Evolutionary conservation across 2,113 vertebrate genomes (phyloP), one percentile per base, ranked within the genome.

Genomic region (Balaenoptera acutorostrata): DNA sequence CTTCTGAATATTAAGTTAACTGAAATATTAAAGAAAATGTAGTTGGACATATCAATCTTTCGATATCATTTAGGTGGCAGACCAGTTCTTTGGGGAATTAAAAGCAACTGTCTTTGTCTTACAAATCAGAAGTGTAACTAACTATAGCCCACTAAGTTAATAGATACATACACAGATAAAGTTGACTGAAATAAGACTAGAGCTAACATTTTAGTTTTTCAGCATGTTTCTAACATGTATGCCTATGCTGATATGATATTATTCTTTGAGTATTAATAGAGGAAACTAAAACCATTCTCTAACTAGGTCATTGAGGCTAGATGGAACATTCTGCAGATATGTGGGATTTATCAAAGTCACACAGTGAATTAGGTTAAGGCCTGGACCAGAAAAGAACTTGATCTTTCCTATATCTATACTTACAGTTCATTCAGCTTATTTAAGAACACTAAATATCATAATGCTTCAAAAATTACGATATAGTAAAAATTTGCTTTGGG

Each of bases 341-440:
- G 39, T 83, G 41, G 20, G 55, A 93, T 59, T 93, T 91, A 41
- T 57, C 81, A 66, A 88, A 81, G 90, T 97, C 96, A 96, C 88
- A 95, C 12, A 82, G 84, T 74, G 68, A 90, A 36, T 77, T 77
- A 96, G 46, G 96, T 96, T 85, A 97, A 49, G 86, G 81, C 92
- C 63, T 72, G 18, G 55, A 91, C 78, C n/a, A 81, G 10, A 80
- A 82, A 86, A 59, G 74, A 95, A 81, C n/a, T 11, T 81, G 39
- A 5, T 72, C 33, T 66, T 85, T 90, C 95, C 89, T 95, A 2
- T 44, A 77, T 78, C 57, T 88, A 27, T 13, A 72, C 15, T 63
- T 93, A 78, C 64, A 96, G 72, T 88, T 2, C 9, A 95, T 0
- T 96, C 72, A 3, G 25, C 10, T 96, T 92, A 85, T 59, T 95